These are phyloP conservation scores for Neodontobutis hainanensis DNA, from an alignment of 2,113 vertebrate species.

Conservation along the genomic window DNA sequence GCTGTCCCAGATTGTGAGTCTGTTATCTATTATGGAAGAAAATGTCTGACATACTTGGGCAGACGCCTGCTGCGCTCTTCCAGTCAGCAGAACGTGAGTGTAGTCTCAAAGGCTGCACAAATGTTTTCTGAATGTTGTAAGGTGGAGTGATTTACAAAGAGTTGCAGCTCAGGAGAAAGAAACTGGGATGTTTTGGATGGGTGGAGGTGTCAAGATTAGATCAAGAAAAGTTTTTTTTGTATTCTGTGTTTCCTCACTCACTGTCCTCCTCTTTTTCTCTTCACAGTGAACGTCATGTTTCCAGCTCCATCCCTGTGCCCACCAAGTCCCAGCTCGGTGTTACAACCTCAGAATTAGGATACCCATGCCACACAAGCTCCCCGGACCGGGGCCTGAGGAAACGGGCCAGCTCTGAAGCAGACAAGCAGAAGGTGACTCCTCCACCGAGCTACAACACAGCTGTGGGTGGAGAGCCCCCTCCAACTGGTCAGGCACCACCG, in stretches of 20 bases:
- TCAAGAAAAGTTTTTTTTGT: conserved; percentile 1
- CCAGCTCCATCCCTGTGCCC: conserved; percentile 90
- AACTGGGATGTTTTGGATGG: conserved; percentile 7
- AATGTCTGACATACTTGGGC: conserved; percentile 65
- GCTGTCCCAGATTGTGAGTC: conserved; percentile 43
- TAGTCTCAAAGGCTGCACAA: conserved; percentile 49
- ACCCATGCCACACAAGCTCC: conserved; percentile 79
- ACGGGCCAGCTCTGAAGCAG: conserved; percentile 85
- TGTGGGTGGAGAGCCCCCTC: conserved; percentile 61
- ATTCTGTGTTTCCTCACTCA: not conserved
- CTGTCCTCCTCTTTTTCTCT: conserved; percentile 6
- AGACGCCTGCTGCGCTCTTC: conserved; percentile 60
- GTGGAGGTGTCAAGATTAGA: conserved; percentile 21
- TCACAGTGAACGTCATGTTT: conserved; percentile 85
- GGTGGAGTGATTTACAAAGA: conserved; percentile 55
- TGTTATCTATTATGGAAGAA: conserved; percentile 68
- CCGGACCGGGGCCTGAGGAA: conserved; percentile 88
- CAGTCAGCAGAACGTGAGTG: conserved; percentile 21
- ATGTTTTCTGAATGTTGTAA: conserved; percentile 60
- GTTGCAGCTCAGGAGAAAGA: conserved; percentile 47
- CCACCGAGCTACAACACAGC: conserved; percentile 83
- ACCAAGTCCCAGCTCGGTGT: conserved; percentile 83
- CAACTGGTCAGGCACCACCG: not conserved
- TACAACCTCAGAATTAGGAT: conserved; percentile 77
- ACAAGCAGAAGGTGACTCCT: conserved; percentile 82